Conservation (phyloP, 2,797 vertebrate species). For the Pangasius mekongensis region DNA sequence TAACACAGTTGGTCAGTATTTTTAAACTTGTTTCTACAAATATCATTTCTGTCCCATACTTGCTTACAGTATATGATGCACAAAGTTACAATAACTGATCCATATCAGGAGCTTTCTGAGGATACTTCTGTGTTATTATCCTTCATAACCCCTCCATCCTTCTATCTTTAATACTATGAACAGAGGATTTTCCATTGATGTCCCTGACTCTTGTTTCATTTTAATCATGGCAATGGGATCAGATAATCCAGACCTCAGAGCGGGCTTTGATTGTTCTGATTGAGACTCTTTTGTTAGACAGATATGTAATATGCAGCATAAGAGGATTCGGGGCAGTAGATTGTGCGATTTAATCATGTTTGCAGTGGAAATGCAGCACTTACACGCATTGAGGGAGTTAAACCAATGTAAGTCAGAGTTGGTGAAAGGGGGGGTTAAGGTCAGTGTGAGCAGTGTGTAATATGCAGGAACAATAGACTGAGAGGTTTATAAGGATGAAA, state of each 20-base stretch:
- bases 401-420: slow-evolving; percentile 34
- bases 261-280: slow-evolving; percentile 78
- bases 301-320: slow-evolving; percentile 82
- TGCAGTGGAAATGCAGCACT: slow-evolving; percentile 70
- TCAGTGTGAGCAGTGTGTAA: slow-evolving; percentile 38
- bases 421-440: not conserved
- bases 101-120: slow-evolving; percentile 67
- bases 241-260: slow-evolving; percentile 71
- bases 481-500: slow-evolving; percentile 22
- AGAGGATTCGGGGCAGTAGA: slow-evolving; percentile 78
- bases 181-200: slow-evolving; percentile 76
- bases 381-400: slow-evolving; percentile 56
- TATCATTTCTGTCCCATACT: slow-evolving; percentile 24
- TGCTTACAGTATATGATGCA: slow-evolving; percentile 55
- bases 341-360: slow-evolving; percentile 80
- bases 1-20: not conserved
- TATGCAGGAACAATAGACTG: slow-evolving; percentile 24
- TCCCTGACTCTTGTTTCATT: slow-evolving; percentile 78
- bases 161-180: slow-evolving; percentile 75
- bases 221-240: slow-evolving; percentile 84
- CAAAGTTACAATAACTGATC: slow-evolving; percentile 65
- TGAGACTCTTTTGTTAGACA: slow-evolving; percentile 82
- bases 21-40: not conserved
- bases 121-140: slow-evolving; percentile 65
- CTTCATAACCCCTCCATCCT: slow-evolving; percentile 52